A percentile compares a stretch with the other conserved stretches of the same genome.
Evolutionary conservation across 2,888 invertebrate genomes (phyloP).

Genomic region (Cerceris ruficornis): DNA sequence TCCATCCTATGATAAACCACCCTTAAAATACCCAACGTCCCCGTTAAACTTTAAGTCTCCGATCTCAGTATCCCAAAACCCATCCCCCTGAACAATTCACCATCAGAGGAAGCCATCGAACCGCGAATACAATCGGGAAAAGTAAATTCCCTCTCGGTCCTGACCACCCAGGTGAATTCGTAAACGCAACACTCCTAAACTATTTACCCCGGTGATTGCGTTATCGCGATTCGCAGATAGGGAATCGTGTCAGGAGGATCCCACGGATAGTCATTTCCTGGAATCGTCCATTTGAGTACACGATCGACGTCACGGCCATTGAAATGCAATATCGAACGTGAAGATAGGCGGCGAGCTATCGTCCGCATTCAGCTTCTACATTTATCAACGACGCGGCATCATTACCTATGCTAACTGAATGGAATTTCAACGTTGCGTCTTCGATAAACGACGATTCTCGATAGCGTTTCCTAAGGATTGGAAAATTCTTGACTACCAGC

Average conservation of each 20-base stretch:
- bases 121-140: no score
- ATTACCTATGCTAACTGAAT: slow-evolving; percentile 20
- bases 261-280: slow-evolving; percentile 42
- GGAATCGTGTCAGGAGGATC: slow-evolving; percentile 29
- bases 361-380: slow-evolving; percentile 35
- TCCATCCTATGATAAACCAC: no score
- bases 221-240: slow-evolving; percentile 14
- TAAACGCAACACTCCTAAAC: not conserved
- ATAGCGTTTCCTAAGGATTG: slow-evolving; percentile 2
- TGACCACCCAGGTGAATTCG: not conserved
- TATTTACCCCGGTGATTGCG: not conserved
- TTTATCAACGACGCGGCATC: slow-evolving; percentile 42
- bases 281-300: slow-evolving; percentile 45
- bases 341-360: slow-evolving; percentile 41
- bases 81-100: no score
- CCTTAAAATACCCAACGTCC: no score
- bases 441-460: not conserved
- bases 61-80: no score
- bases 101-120: no score
- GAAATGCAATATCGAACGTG: slow-evolving; percentile 52
- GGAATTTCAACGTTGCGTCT: slow-evolving; percentile 7
- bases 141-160: not conserved
- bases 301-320: slow-evolving; percentile 48
- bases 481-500: not conserved
- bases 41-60: no score